phyloP scores from a whole-genome alignment of 2,113 vertebrate genomes.

The Conger conger region DNA sequence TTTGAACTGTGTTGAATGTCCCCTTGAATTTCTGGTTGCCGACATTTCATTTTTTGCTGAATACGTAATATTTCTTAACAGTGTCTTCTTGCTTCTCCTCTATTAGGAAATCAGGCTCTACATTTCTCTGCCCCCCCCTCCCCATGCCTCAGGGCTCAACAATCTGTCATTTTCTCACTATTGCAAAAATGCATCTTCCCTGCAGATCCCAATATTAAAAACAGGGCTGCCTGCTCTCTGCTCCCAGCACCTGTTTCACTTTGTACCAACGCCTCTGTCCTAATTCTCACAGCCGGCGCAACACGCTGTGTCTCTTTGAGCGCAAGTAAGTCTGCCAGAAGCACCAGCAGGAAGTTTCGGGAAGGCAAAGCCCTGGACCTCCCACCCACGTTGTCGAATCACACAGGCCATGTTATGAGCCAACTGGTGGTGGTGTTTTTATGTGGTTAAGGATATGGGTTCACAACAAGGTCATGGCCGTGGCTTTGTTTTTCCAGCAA shows the following conservation, averaged over 20 bases:
- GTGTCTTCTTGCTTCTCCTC: not conserved
- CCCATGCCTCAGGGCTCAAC: not conserved
- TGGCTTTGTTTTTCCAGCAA: not conserved
- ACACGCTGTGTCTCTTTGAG: not conserved
- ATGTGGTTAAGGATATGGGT: not conserved
- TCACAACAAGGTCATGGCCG: not conserved
- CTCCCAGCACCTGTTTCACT: not conserved
- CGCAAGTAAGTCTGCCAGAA: not conserved
- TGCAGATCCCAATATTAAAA: not conserved
- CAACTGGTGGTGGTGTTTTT: not conserved
- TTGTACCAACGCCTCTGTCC: not conserved
- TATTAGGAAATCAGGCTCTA: not conserved
- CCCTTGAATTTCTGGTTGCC: not conserved
- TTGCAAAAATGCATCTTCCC: not conserved
- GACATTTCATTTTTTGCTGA: not conserved
- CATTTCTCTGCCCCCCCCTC: not conserved
- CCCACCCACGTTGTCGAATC: not conserved
- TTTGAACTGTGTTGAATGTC: not conserved
- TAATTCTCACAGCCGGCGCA: not conserved
- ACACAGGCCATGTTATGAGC: not conserved
- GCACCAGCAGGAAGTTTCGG: not conserved
- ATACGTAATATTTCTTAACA: not conserved
- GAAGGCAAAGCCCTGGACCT: not conserved
- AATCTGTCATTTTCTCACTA: not conserved
- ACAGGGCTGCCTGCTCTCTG: not conserved